Evolutionary conservation across 2,888 invertebrate species (phyloP), one percentile per base, ranked within the genome.

Genomic region (Byasa hedistus): DNA sequence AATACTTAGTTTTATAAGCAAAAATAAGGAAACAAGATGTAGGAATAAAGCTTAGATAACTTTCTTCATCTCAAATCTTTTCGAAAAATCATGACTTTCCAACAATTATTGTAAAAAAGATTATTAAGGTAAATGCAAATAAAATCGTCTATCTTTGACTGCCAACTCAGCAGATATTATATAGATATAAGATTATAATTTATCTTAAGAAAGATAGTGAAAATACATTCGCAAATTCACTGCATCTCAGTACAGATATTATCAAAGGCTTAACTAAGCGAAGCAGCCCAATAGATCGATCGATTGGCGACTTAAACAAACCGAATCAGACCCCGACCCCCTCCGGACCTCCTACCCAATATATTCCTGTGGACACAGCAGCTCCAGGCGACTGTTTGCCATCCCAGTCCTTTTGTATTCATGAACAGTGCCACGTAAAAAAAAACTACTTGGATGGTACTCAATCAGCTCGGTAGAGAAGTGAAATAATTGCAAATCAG

Each of bases 231-330:
- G 1, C 7, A 10, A 32, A 32, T 32, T 32, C 32, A 8, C 10
- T 32, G 1, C 10, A 32, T 32, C 32, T 32, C 32, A 32, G 32
- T 32, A 32, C 10, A 1, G 32, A 19, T 48, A 19, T 66, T 66
- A 66, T 63, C 69, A 66, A 57, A 69, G 57, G 69, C 68, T 69
- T 68, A 70, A 63, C 66, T 74, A 76, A 75, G 72, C 77, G 74
- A 72, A 71, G 70, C 71, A 66, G 70, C 32, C 32, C 72, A 72
- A 71, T 71, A 76, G 82, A 84, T 85, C 85, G 80, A 85, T 85
- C 83, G 76, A 73, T 79, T 80, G 80, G 80, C 80, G 75, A 76
- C 73, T 79, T 80, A 79, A 75, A 73, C 79, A 83, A 84, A 84
- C 82, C 79, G 80, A 84, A 81, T 84, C 82, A 82, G 79, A 69